A percentile compares a stretch with the other conserved stretches of the same genome.
phyloP scores from a whole-genome alignment of 2,888 invertebrate genomes.

The Habroteleia sp. region DNA sequence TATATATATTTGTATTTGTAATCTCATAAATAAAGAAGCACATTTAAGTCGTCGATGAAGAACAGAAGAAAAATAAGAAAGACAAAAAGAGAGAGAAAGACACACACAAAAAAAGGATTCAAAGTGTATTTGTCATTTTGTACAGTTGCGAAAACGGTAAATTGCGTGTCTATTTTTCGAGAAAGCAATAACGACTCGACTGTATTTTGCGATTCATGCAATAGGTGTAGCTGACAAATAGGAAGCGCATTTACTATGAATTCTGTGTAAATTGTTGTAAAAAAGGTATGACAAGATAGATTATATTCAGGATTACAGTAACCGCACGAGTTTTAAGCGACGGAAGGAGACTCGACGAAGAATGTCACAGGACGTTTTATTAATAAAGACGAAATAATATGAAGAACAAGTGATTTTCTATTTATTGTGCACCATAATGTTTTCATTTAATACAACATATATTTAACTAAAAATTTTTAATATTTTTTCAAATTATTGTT shows the following conservation, averaged over 20 bases:
- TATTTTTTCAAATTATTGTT: too few relatives aligned
- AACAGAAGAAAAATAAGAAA: conserved; percentile 17
- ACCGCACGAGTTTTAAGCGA: conserved; percentile 58
- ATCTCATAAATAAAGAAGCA: conserved; percentile 45
- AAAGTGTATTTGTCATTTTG: conserved; percentile 56
- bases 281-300: conserved; percentile 60
- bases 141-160: conserved; percentile 58
- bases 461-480: too few relatives aligned
- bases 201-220: conserved; percentile 59
- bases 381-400: conserved; percentile 61
- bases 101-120: conserved; percentile 21
- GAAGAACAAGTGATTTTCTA: too few relatives aligned
- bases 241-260: conserved; percentile 60
- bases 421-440: too few relatives aligned
- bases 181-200: conserved; percentile 59
- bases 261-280: conserved; percentile 61
- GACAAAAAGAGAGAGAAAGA: too few relatives aligned
- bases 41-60: conserved; percentile 40
- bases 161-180: conserved; percentile 61
- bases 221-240: conserved; percentile 53
- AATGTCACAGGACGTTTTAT: conserved; percentile 60
- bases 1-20: conserved; percentile 47
- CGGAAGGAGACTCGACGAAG: conserved; percentile 47
- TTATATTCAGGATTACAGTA: conserved; percentile 59
- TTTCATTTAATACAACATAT: too few relatives aligned